These are phyloP conservation scores for Sinocyclocheilus anshuiensis DNA, from an alignment of 2,113 vertebrate species.

Conservation along the genomic window DNA sequence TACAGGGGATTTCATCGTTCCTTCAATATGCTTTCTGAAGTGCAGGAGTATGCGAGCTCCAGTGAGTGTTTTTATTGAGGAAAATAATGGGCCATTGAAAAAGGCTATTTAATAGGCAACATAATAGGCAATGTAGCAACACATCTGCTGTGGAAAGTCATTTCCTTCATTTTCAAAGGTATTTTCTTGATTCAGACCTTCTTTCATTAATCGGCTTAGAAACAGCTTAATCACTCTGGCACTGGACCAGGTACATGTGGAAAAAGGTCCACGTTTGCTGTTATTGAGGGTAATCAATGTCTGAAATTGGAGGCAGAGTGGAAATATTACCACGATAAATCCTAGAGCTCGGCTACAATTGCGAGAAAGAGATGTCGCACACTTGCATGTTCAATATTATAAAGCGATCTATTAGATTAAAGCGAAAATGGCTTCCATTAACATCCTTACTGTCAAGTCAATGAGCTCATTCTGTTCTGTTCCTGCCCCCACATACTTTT, in stretches of 20 bases:
- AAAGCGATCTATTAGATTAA: background rate
- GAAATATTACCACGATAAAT: constrained; percentile 37
- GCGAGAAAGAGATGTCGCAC: constrained; percentile 5
- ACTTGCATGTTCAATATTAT: constrained; percentile 8
- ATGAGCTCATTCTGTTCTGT: constrained; percentile 49
- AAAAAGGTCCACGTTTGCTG: background rate
- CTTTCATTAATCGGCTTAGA: constrained; percentile 71
- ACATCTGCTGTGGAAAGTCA: constrained; percentile 77
- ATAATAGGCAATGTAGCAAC: constrained; percentile 79
- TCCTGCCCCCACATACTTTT: background rate
- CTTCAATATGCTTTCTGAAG: constrained; percentile 74
- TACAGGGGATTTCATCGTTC: constrained; percentile 74
- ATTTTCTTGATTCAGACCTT: constrained; percentile 64
- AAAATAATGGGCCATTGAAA: constrained; percentile 82
- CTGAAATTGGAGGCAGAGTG: background rate
- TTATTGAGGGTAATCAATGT: constrained; percentile 36
- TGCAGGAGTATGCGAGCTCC: constrained; percentile 70
- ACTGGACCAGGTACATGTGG: constrained; percentile 33
- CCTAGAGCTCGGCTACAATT: background rate
- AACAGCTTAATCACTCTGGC: constrained; percentile 54
- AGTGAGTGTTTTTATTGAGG: constrained; percentile 77
- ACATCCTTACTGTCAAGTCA: constrained; percentile 64
- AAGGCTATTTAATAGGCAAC: constrained; percentile 79
- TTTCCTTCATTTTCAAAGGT: constrained; percentile 76
- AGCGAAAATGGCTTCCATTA: constrained; percentile 15